Evolutionary conservation across 2,888 invertebrate genomes (phyloP), one percentile per base, ranked within the genome.

Genomic region (Glyphotaelius pellucidus): DNA sequence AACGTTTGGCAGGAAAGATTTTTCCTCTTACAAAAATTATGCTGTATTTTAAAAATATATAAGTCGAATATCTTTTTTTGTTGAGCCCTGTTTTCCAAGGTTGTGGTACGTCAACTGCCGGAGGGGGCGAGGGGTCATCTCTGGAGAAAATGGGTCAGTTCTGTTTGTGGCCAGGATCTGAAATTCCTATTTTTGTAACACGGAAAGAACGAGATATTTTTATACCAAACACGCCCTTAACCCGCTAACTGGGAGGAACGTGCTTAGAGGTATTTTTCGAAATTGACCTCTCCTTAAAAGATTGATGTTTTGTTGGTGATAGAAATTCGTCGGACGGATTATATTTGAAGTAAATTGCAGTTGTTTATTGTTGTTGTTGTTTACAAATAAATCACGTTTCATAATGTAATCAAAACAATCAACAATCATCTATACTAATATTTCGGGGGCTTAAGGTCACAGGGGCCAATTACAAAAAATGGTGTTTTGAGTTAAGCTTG

Each of bases 131-230:
- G 85, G 83, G 85, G 87, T 47, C 31, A 79, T 91, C 91, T 47
- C 81, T 91, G 79, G n/a, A 87, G 89, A 91, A 91, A 91, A 91
- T 91, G 89, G 91, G 91, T 91, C 91, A 91, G 89, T 81, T 85
- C 85, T 85, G 85, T 91, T 91, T 87, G 91, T 83, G 87, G 80
- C 86, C 25, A 84, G 67, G 83, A 84, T 38, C 90, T 90, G 90
- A 38, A 38, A 25, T 67, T 38, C 42, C 85, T 85, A 85, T 85
- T 85, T 85, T 85, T 38, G 85, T 85, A 85, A 19, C 85, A 85
- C 31, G 35, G 85, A 11, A 81, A 31, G 32, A 81, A 81, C 32
- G 32, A 32, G 32, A 32, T 81, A 32, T 81, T 32, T 32, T 32
- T 81, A 14, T 31, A 32, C n/a, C 32, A 85, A 32, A 85, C 85